Base-by-base conservation (phyloP, 2,888 invertebrate genomes). In the Limnephilus rhombicus region DNA sequence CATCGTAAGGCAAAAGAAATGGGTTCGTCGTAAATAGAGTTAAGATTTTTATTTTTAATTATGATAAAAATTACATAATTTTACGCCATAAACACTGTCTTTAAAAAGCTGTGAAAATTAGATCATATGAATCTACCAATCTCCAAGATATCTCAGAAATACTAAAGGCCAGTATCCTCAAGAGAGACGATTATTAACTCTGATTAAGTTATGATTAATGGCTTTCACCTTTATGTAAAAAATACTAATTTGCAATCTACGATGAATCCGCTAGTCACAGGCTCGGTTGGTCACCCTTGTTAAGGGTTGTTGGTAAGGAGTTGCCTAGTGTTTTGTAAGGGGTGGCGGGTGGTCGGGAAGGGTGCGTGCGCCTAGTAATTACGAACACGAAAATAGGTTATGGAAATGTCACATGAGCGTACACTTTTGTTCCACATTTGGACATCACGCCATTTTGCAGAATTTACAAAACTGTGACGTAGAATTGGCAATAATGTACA, bases 371-470 rank as follows among this genome's bases (percentile, higher is more conserved):
- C 31, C 49, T 37, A 49, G 83, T 81, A 89, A 91, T 91, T 85
- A 91, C 85, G 53, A 68, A 87, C 80, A 53, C 68, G 85, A 87
- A 91, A 90, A 90, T 82, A 82, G 82, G 80, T 92, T 87, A 87
- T 87, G 91, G 68, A 88, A 91, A 88, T 91, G 91, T 91, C 89
- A 91, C 92, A 92, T 81, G 92, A 90, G 81, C 82, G 82, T 29
- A 88, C 82, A 88, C 86, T 86, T 86, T 91, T 85, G 91, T 87
- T 87, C 91, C 91, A 81, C 68, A 87, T 68, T 90, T 85, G 90
- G 85, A n/a, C 80, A 18, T 85, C 68, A 85, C 85, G 85, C 49
- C 83, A 83, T 83, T 90, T 90, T 90, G 68, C 85, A 85, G 85
- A 68, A 68, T 53, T 53, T 53, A 53, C 53, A 53, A 53, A 53